A percentile compares a stretch with the other conserved stretches of the same genome.
Evolutionary conservation across 2,888 invertebrate genomes (phyloP).

Genomic region (Drosophila tripunctata): DNA sequence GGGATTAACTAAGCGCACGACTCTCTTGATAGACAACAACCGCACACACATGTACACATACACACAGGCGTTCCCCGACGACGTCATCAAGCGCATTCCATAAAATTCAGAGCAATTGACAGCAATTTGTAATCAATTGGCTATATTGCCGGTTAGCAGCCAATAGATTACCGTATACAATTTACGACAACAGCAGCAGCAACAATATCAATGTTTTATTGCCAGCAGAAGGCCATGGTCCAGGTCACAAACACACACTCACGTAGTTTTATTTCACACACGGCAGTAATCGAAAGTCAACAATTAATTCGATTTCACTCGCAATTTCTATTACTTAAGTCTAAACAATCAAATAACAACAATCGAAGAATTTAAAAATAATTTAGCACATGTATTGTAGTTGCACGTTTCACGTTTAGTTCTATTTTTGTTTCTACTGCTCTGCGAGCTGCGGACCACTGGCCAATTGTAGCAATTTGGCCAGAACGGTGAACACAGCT

Average conservation of each 20-base stretch:
- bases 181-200: constrained; percentile 12
- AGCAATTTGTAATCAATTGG: constrained; percentile 25
- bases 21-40: neutral
- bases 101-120: constrained; percentile 8
- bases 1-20: constrained; percentile 7
- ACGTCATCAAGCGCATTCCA: constrained; percentile 23
- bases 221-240: constrained; percentile 19
- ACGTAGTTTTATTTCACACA: neutral
- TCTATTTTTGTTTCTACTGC: constrained; percentile 11
- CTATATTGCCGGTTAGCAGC: constrained; percentile 6
- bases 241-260: constrained; percentile 7
- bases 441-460: constrained; percentile 9
- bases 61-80: constrained; percentile 30
- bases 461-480: constrained; percentile 43
- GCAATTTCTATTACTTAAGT: neutral
- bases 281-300: constrained; percentile 7
- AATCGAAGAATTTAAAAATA: constrained; percentile 11
- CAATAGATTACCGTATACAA: constrained; percentile 9
- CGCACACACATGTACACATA: neutral
- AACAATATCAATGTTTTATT: constrained; percentile 33
- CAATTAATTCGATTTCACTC: neutral
- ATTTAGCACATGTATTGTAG: constrained; percentile 14
- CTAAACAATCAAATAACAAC: neutral
- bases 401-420: constrained; percentile 19
- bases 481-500: constrained; percentile 47